Evolutionary conservation across 2,113 vertebrate species (phyloP).

Genomic region (Eurypyga helias): DNA sequence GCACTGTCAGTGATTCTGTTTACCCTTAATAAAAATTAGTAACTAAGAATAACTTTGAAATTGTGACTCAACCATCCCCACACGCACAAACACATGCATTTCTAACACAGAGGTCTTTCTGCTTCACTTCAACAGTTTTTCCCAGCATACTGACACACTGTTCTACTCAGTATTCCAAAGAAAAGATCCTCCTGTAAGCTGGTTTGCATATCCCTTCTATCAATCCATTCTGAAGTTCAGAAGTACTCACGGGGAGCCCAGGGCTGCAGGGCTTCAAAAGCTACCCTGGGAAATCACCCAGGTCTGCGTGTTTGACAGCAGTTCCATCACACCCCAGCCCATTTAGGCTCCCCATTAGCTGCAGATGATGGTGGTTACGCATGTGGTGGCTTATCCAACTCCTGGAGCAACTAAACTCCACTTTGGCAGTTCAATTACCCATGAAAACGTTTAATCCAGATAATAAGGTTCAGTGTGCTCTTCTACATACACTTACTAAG

Average conservation of each 20-base stretch:
- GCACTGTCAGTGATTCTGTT: conserved; percentile 47
- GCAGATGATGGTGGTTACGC: background rate
- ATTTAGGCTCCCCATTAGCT: background rate
- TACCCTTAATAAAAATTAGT: conserved; percentile 47
- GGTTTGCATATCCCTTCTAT: background rate
- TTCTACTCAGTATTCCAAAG: background rate
- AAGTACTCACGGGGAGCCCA: background rate
- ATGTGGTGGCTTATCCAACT: background rate
- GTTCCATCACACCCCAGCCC: background rate
- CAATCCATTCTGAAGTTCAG: background rate
- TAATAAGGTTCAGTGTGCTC: background rate
- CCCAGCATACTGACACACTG: background rate
- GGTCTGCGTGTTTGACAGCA: background rate
- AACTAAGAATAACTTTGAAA: background rate
- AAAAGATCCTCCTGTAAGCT: background rate
- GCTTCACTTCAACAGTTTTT: background rate
- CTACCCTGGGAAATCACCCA: background rate
- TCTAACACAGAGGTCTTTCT: background rate
- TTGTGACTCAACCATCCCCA: background rate
- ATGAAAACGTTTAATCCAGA: background rate
- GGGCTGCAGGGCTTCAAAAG: background rate
- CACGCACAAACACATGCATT: background rate
- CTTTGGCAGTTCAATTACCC: background rate
- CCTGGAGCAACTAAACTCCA: background rate
- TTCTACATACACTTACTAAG: background rate